phyloP scores from a whole-genome alignment of 2,888 invertebrate genomes.

The Plebejus argus region DNA sequence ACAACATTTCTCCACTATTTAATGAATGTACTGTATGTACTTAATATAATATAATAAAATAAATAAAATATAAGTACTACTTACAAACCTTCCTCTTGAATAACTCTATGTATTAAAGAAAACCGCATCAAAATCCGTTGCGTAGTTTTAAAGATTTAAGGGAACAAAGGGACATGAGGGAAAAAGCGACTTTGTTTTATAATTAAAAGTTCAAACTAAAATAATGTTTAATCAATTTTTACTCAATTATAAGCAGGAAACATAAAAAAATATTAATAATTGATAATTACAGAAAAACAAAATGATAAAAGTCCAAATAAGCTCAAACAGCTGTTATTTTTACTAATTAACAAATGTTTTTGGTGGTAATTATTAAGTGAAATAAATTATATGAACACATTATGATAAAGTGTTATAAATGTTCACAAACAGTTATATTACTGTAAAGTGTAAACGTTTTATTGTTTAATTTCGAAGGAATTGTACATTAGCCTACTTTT shows the following conservation, averaged over 20 bases:
- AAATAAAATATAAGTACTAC: too few species aligned
- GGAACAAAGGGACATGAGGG: too few species aligned
- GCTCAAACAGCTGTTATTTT: slow-evolving; percentile 5
- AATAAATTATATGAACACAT: not conserved
- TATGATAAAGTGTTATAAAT: not conserved
- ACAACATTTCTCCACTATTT: too few species aligned
- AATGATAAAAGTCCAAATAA: slow-evolving; percentile 4
- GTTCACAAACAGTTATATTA: not conserved
- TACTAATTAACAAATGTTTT: not conserved
- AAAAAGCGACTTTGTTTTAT: too few species aligned
- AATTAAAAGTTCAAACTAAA: too few species aligned
- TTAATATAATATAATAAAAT: too few species aligned
- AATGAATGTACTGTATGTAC: too few species aligned
- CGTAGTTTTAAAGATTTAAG: too few species aligned
- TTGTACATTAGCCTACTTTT: not conserved
- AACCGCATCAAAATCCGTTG: too few species aligned
- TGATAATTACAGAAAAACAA: not conserved
- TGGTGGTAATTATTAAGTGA: not conserved
- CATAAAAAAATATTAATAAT: not conserved
- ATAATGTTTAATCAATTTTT: too few species aligned
- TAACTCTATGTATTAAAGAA: too few species aligned
- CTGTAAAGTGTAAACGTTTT: slow-evolving; percentile 14
- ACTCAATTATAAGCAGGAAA: not conserved
- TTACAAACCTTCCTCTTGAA: too few species aligned
- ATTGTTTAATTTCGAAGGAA: slow-evolving; percentile 1